phyloP scores from a whole-genome alignment of 2,113 vertebrate species.

The Rattus norvegicus region GRCr8 NC_086019.1:128474001-128474500 shows the following conservation, averaged over 20 bases:
- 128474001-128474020: not conserved
- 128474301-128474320: not conserved
- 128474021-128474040: too few species aligned
- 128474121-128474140: not conserved
- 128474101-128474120: not conserved
- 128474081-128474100: not conserved
- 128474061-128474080: not conserved
- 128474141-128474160: not conserved
- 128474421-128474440: too few species aligned
- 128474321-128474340: not conserved
- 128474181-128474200: not conserved
- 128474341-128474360: fast-evolving
- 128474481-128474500: too few species aligned
- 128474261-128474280: not conserved
- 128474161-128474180: not conserved
- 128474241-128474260: not conserved
- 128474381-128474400: not conserved
- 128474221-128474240: not conserved
- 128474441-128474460: too few species aligned
- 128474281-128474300: not conserved
- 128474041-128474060: too few species aligned
- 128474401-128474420: too few species aligned
- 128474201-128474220: not conserved
- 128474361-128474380: not conserved
- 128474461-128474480: too few species aligned